A percentile compares a stretch with the other conserved stretches of the same genome.
phyloP scores from a whole-genome alignment of 2,888 invertebrate species.

The Calameuta pallipes region DNA sequence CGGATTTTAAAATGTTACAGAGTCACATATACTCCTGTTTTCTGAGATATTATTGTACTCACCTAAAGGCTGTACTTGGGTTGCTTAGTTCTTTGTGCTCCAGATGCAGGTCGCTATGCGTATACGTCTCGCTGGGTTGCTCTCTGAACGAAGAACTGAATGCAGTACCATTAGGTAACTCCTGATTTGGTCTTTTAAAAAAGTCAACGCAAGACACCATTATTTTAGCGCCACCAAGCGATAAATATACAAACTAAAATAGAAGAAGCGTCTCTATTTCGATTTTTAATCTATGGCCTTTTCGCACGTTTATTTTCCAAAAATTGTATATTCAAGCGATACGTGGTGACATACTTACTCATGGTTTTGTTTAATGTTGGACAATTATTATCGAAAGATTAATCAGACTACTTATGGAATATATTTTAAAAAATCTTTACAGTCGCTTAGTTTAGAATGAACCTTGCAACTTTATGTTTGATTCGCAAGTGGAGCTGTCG shows the following conservation, averaged over 20 bases:
- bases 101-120: not conserved
- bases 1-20: not conserved
- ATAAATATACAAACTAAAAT: not conserved
- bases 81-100: not conserved
- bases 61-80: not conserved
- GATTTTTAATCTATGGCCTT: not conserved
- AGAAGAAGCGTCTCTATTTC: not conserved
- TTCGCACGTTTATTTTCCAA: not conserved
- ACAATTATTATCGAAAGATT: not conserved
- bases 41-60: not conserved
- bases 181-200: slow-evolving; percentile 43
- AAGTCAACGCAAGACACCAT: slow-evolving; percentile 7
- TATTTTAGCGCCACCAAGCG: slow-evolving; percentile 7
- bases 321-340: not conserved
- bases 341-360: not conserved
- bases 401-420: not conserved
- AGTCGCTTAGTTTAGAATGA: not conserved
- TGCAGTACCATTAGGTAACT: slow-evolving; percentile 46
- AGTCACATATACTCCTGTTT: not conserved
- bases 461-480: not conserved
- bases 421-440: not conserved
- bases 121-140: slow-evolving; percentile 18
- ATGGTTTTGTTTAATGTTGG: not conserved
- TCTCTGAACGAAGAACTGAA: slow-evolving; percentile 49
- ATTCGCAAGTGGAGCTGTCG: not conserved